Evolutionary conservation across 2,113 vertebrate genomes (phyloP), one percentile per base, ranked within the genome.

Genomic region (Seriola rivoliana): DNA sequence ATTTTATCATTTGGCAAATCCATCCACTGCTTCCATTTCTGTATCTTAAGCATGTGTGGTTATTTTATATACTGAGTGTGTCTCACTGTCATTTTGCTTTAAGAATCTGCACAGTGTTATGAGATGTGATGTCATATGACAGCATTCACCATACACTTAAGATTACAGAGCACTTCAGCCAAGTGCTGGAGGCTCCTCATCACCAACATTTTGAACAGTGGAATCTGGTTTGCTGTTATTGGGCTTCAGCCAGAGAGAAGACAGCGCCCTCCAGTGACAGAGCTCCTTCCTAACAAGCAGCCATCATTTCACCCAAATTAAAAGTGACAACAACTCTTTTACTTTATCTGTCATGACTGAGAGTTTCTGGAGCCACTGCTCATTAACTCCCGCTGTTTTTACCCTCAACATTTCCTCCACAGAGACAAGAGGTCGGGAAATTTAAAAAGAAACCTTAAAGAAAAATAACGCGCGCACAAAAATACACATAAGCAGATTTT

Each of bases 231-330:
- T 90, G 86, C 88, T 82, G 77, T 92, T 85, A 36, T 90, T 94
- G 93, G 92, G 88, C 44, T 72, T 58, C 14, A 54, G 91, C 93
- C 93, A 93, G 84, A 89, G 59, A 84, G 83, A 92, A 77, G 69
- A 90, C 14, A 88, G 92, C 85, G 82, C 92, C 91, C 91, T 90
- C 94, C 58, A 85, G 91, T 93, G 93, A 88, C 85, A 23, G 70
- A 77, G 52, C 73, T 12, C 29, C 52, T 50, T 52, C 77, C 34
- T 40, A 80, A 85, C 91, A 92, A 69, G 78, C 68, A 57, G 52
- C 78, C 77, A 23, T 46, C 58, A 58, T 29, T 68, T 82, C 70
- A 84, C n/a, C 74, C 50, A 88, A 91, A 92, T 86, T 85, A 36
- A 66, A 85, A 82, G 32, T 59, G 90, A 84, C 87, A 85, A 44